These are phyloP conservation scores for Dyspetes luteomarginatus DNA, from an alignment of 2,888 invertebrate species.

Conservation along the genomic window DNA sequence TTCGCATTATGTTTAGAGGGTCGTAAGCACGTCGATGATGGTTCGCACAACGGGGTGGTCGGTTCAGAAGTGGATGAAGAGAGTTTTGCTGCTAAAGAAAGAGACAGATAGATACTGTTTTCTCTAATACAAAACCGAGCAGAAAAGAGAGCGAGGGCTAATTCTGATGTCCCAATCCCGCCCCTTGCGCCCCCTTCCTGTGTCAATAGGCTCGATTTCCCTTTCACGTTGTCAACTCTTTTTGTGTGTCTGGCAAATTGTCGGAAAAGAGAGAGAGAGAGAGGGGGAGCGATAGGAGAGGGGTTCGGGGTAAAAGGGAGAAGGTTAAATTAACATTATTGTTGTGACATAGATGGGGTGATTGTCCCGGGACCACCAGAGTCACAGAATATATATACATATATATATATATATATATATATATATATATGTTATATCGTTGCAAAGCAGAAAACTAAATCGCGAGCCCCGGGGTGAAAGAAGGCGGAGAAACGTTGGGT, in stretches of 20 bases:
- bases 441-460: slow-evolving; percentile 57
- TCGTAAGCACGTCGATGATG: slow-evolving; percentile 14
- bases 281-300: slow-evolving; percentile 39
- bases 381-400: slow-evolving; percentile 58
- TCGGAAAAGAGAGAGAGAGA: slow-evolving; percentile 69
- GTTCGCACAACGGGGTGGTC: slow-evolving; percentile 34
- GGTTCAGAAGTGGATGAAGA: slow-evolving; percentile 47
- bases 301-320: slow-evolving; percentile 46
- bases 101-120: slow-evolving; percentile 32
- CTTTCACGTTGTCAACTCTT: slow-evolving; percentile 84
- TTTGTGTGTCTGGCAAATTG: slow-evolving; percentile 83
- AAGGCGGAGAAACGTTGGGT: slow-evolving; percentile 75
- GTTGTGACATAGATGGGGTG: slow-evolving; percentile 81
- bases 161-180: slow-evolving; percentile 53
- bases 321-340: slow-evolving; percentile 83
- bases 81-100: slow-evolving; percentile 14
- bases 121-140: slow-evolving; percentile 17
- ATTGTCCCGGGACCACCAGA: slow-evolving; percentile 71
- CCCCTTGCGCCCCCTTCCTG: slow-evolving; percentile 69
- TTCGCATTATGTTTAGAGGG: slow-evolving; percentile 54
- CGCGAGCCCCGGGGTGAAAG: slow-evolving; percentile 67
- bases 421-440: not conserved
- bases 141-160: slow-evolving; percentile 48
- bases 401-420: slow-evolving; percentile 11
- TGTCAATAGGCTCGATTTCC: slow-evolving; percentile 84